Conservation (phyloP, 2,797 vertebrate genomes). For the Rhinophrynus dorsalis region DNA sequence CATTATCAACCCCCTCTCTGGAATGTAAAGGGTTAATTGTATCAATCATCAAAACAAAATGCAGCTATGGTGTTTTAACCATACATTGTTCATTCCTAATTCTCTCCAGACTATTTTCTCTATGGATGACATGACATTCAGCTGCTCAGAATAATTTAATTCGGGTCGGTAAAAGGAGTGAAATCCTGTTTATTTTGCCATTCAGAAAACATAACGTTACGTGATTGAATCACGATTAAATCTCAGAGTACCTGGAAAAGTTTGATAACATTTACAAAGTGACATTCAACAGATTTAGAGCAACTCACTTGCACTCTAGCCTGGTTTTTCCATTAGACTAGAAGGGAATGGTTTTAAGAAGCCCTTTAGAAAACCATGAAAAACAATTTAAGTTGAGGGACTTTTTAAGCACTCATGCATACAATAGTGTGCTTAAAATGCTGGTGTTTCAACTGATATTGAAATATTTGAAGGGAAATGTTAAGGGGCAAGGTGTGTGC, state of each 20-base stretch:
- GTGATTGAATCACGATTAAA: too few species aligned
- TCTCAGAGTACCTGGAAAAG: too few species aligned
- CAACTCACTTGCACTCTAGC: background rate
- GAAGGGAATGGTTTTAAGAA: constrained; percentile 9
- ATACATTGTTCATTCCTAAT: background rate
- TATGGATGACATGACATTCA: background rate
- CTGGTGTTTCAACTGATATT: constrained; percentile 30
- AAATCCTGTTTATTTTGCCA: background rate
- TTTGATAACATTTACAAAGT: constrained; percentile 36
- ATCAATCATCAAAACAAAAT: background rate
- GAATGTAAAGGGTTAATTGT: too few species aligned
- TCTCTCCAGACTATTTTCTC: background rate
- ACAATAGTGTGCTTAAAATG: constrained; percentile 11
- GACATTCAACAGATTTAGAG: constrained; percentile 8
- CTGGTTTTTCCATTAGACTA: constrained; percentile 27
- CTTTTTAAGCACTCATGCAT: constrained; percentile 24
- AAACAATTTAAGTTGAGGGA: constrained; percentile 25
- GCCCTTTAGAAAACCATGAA: constrained; percentile 25
- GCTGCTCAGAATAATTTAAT: background rate
- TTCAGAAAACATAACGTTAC: too few species aligned
- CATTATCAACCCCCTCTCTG: too few species aligned
- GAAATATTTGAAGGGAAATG: constrained; percentile 27
- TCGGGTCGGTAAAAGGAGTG: background rate
- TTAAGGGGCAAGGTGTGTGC: constrained; percentile 16
- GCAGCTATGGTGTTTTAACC: too few species aligned